These are phyloP conservation scores for Podargus strigoides DNA, from an alignment of 2,797 vertebrate species.

Conservation along the genomic window DNA sequence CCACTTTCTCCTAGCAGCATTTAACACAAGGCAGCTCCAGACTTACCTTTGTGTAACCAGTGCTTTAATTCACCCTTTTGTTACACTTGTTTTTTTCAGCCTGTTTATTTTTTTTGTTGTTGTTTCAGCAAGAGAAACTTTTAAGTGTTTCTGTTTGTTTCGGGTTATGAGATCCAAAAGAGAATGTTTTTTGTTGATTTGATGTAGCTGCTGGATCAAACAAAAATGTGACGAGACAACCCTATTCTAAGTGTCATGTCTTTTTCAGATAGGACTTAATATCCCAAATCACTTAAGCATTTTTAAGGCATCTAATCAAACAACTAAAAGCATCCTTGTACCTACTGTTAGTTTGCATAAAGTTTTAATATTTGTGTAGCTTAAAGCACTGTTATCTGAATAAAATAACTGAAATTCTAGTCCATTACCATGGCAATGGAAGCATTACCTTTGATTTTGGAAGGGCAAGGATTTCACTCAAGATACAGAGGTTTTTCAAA, in stretches of 20 bases:
- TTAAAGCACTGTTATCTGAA: neutral
- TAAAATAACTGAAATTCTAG: neutral
- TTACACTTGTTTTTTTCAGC: neutral
- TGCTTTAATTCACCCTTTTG: neutral
- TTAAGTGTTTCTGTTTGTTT: neutral
- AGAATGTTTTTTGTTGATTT: neutral
- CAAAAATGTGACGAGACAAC: neutral
- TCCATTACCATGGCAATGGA: neutral
- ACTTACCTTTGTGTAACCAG: neutral
- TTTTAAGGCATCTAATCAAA: neutral
- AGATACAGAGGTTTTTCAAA: neutral
- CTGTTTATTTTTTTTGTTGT: neutral
- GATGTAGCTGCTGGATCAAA: neutral
- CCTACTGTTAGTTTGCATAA: neutral
- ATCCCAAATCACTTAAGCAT: neutral
- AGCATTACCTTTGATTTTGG: neutral
- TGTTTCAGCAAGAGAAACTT: neutral
- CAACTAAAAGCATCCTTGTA: neutral
- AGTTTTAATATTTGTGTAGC: neutral
- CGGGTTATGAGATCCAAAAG: neutral
- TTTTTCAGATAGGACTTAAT: neutral
- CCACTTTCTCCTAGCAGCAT: neutral
- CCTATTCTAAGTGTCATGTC: neutral
- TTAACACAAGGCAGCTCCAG: neutral
- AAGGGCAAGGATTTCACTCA: neutral